Percentiles rank a stretch among this genome's conserved stretches.
Evolutionary conservation across 2,888 invertebrate species (phyloP).

Genomic region (Muscina levida): DNA sequence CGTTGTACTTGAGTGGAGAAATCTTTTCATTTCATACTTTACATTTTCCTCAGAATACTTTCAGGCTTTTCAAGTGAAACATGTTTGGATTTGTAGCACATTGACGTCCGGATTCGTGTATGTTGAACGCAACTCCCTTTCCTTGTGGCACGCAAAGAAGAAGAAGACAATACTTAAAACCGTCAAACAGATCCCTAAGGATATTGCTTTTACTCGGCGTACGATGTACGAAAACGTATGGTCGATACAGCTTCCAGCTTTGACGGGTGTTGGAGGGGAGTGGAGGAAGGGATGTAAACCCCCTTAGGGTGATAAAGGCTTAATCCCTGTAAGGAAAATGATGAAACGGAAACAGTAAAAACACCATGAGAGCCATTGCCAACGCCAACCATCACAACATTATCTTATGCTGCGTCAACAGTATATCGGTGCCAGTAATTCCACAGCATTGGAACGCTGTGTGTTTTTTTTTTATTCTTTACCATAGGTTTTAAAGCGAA

Average conservation of each 20-base stretch:
- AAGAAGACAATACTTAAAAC: constrained; percentile 44
- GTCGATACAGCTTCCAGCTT: constrained; percentile 14
- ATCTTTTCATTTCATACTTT: constrained; percentile 13
- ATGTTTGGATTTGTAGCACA: constrained; percentile 37
- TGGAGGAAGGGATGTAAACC: too few species aligned
- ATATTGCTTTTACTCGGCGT: constrained; percentile 46
- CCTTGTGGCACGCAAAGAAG: constrained; percentile 4
- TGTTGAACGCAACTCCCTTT: constrained; percentile 18
- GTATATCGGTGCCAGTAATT: background rate
- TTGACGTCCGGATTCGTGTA: background rate
- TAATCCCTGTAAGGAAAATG: constrained; percentile 41
- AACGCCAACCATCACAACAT: constrained; percentile 1
- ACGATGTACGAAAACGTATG: constrained; percentile 5
- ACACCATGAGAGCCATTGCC: too few species aligned
- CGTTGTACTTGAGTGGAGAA: constrained; percentile 17
- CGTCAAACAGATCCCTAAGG: constrained; percentile 53
- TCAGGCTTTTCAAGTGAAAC: constrained; percentile 41
- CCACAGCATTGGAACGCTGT: constrained; percentile 11
- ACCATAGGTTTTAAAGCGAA: constrained; percentile 10
- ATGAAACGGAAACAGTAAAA: background rate
- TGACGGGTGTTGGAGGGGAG: background rate
- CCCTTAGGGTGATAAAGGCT: constrained; percentile 49
- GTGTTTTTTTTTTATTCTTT: background rate
- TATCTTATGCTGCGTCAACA: constrained; percentile 47
- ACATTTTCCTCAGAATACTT: constrained; percentile 46